Evolutionary conservation across 2,888 invertebrate species (phyloP).

Genomic region (Chymomyza amoena): DNA sequence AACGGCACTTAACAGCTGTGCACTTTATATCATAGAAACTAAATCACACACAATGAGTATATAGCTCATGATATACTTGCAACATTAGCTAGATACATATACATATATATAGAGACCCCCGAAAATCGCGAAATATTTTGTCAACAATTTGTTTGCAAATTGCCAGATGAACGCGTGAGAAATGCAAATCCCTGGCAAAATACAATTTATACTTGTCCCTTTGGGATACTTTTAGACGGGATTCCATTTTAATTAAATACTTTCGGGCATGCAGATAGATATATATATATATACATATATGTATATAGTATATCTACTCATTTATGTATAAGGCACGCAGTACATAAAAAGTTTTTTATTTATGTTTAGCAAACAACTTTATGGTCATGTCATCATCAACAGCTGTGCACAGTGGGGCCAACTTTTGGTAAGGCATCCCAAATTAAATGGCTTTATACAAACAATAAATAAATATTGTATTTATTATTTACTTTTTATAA

Average conservation of each 20-base stretch:
- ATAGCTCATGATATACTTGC: background rate
- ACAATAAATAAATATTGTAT: background rate
- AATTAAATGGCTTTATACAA: background rate
- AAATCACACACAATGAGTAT: background rate
- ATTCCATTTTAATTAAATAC: conserved; percentile 2
- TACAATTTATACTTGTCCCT: background rate
- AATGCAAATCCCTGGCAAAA: background rate
- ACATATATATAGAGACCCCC: background rate
- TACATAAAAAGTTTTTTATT: background rate
- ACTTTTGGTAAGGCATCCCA: background rate
- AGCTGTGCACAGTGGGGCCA: background rate
- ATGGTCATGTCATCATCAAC: conserved; percentile 19
- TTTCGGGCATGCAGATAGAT: background rate
- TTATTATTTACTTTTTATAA: background rate
- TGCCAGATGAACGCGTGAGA: background rate
- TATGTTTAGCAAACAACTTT: conserved; percentile 17
- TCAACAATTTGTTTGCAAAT: background rate
- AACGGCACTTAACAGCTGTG: conserved; percentile 27
- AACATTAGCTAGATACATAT: background rate
- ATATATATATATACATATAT: conserved; percentile 14
- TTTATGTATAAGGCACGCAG: background rate
- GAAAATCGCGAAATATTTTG: background rate
- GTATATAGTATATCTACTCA: conserved; percentile 19
- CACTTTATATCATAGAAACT: background rate
- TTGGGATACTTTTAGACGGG: background rate